A percentile compares a stretch with the other conserved stretches of the same genome.
Evolutionary conservation across 2,888 invertebrate genomes (phyloP).

Genomic region (Dinocampus coccinellae): DNA sequence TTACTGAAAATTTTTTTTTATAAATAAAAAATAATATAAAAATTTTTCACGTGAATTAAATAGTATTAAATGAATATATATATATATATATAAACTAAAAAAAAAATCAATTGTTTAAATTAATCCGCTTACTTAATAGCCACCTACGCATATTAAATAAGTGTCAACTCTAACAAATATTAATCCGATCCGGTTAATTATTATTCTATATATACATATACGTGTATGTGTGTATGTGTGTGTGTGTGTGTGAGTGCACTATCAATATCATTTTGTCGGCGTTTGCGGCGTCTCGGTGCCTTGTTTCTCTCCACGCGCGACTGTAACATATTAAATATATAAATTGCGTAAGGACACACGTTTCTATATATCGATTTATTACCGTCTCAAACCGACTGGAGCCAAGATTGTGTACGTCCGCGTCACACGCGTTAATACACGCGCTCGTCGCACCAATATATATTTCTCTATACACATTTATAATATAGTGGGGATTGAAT

Average conservation of each 20-base stretch:
- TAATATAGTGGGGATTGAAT: not conserved
- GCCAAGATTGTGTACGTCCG: too few relatives aligned
- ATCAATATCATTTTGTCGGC: not conserved
- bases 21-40: too few relatives aligned
- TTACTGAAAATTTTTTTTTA: too few relatives aligned
- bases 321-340: conserved; percentile 1
- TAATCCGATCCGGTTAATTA: conserved; percentile 54
- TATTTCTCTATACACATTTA: not conserved
- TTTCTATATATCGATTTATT: not conserved
- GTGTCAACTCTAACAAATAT: conserved; percentile 17
- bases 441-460: conserved; percentile 16
- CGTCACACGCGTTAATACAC: conserved; percentile 36
- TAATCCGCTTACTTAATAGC: not conserved
- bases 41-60: too few relatives aligned
- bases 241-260: not conserved
- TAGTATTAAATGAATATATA: too few relatives aligned
- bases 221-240: not conserved
- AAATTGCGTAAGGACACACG: conserved; percentile 8
- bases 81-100: not conserved
- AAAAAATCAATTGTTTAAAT: not conserved
- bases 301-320: conserved; percentile 5
- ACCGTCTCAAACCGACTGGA: not conserved
- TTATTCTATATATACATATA: conserved; percentile 60
- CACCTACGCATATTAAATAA: not conserved
- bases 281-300: not conserved